Evolutionary conservation across 2,797 vertebrate genomes (phyloP).

Genomic region (Aeoliscus strigatus): DNA sequence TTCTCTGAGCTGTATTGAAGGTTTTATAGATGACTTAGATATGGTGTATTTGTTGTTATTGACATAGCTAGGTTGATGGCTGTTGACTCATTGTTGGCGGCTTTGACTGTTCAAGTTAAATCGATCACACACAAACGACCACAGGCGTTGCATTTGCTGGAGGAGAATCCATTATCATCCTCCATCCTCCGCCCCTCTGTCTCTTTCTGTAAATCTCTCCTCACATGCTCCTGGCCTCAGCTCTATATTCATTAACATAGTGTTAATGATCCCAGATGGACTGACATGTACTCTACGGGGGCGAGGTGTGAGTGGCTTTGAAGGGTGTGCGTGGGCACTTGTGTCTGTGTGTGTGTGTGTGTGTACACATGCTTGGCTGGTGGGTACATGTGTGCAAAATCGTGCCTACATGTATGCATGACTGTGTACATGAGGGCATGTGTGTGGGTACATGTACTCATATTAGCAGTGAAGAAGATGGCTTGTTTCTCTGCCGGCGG

Average conservation of each 20-base stretch:
- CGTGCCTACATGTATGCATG: constrained; percentile 28
- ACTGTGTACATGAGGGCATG: constrained; percentile 24
- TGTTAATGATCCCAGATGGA: constrained; percentile 76
- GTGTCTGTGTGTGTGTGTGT: constrained; percentile 28
- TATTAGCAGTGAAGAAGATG: constrained; percentile 10
- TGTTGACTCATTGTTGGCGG: too few relatives aligned
- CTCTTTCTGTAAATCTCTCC: too few relatives aligned
- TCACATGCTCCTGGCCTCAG: constrained; percentile 52
- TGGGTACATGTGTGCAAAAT: constrained; percentile 31
- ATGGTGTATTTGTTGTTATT: too few relatives aligned
- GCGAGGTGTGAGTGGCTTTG: constrained; percentile 62
- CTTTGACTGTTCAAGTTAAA: too few relatives aligned
- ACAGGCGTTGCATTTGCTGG: constrained; percentile 49
- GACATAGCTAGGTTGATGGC: too few relatives aligned
- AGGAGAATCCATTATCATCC: constrained; percentile 54
- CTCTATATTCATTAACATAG: constrained; percentile 71
- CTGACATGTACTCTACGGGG: constrained; percentile 71
- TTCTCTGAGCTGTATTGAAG: too few relatives aligned
- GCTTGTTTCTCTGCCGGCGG: constrained; percentile 16
- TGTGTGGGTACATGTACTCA: constrained; percentile 16
- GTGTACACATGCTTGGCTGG: constrained; percentile 22
- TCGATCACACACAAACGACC: constrained; percentile 35
- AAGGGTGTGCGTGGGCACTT: constrained; percentile 55
- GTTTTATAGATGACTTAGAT: too few relatives aligned
- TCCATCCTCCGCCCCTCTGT: constrained; percentile 45